Evolutionary conservation across 2,797 vertebrate species (phyloP).

Genomic region (Pelobates cultripes): DNA sequence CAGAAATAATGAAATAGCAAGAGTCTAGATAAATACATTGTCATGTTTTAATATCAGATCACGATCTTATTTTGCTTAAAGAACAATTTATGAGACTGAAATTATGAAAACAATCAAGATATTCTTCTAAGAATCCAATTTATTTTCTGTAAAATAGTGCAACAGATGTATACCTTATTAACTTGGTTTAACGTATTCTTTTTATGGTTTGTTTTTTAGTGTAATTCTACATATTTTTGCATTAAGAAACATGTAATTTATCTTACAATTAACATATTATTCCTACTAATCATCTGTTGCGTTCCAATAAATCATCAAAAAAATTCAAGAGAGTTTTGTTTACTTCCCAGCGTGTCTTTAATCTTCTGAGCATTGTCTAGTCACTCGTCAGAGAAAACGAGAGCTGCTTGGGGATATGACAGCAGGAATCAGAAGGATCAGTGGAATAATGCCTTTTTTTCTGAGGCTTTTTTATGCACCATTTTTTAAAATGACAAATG

Average conservation of each 20-base stretch:
- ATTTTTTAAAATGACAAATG: constrained; percentile 1
- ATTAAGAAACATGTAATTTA: background rate
- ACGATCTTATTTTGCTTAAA: too few species aligned
- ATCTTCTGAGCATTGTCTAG: constrained; percentile 8
- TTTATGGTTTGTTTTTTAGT: background rate
- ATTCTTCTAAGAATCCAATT: too few species aligned
- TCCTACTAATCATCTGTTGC: background rate
- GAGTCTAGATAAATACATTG: too few species aligned
- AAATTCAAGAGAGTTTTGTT: background rate
- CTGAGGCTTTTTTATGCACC: background rate
- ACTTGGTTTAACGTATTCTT: background rate
- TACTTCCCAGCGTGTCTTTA: background rate
- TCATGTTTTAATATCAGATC: too few species aligned
- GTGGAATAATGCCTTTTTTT: background rate
- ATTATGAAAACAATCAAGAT: too few species aligned
- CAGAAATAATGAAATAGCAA: too few species aligned
- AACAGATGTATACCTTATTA: too few species aligned
- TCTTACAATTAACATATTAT: constrained; percentile 1
- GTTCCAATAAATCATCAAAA: background rate
- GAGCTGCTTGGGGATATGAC: background rate
- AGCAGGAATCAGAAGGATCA: background rate
- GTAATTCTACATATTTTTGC: background rate
- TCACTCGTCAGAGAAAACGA: background rate
- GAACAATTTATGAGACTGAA: too few species aligned
- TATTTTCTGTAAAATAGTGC: too few species aligned